Evolutionary conservation across 2,113 vertebrate species (phyloP).

Genomic region (Corythaeola cristata): DNA sequence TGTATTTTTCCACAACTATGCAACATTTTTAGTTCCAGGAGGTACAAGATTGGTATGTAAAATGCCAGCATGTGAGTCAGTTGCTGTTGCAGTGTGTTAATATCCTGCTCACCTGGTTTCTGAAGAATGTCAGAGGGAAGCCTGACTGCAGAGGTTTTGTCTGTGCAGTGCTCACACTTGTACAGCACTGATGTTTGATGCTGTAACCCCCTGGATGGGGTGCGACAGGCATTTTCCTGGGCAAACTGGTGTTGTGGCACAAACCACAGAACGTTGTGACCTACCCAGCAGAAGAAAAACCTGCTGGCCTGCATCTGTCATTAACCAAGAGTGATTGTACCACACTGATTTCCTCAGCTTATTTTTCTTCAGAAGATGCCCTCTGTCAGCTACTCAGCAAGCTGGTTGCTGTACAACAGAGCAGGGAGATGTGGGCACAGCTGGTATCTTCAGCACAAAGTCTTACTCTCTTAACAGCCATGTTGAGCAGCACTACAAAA

Average conservation of each 20-base stretch:
- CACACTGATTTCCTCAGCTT: not conserved
- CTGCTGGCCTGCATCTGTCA: not conserved
- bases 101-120: too few relatives aligned
- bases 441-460: too few relatives aligned
- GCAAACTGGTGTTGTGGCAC: too few relatives aligned
- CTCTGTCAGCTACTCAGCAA: not conserved
- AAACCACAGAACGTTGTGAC: fast-evolving
- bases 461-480: not conserved
- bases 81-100: too few relatives aligned
- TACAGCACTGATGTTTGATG: fast-evolving
- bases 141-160: not conserved
- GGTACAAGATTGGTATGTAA: not conserved
- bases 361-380: not conserved
- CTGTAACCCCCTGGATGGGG: not conserved
- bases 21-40: not conserved
- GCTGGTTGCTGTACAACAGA: too few relatives aligned
- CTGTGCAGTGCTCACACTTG: fast-evolving
- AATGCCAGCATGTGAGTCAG: fast-evolving
- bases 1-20: not conserved
- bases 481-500: not conserved
- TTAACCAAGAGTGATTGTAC: not conserved
- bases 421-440: too few relatives aligned
- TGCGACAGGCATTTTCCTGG: too few relatives aligned
- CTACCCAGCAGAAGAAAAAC: not conserved
- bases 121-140: not conserved